Evolutionary conservation across 2,888 invertebrate genomes (phyloP), one percentile per base, ranked within the genome.

Genomic region (Rotaria socialis): DNA sequence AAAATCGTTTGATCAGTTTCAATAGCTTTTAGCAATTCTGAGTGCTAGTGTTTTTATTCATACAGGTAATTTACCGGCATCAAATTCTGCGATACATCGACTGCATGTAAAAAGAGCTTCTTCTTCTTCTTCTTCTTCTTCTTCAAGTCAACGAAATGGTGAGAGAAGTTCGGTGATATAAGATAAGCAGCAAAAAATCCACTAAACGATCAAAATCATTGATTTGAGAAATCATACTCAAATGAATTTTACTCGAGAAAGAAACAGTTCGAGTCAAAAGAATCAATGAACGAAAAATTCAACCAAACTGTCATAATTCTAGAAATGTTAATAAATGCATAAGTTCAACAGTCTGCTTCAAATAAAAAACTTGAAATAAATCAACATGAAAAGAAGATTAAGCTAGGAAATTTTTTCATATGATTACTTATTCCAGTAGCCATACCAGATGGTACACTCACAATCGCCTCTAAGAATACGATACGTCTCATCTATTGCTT

Each of bases 121-220:
- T 87, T 91, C 35, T 35, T 35, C 91, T 87, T 91, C 91, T n/a
- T n/a, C 91, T 87, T 91, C 91, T 87, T 91, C 35, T 35, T 35
- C 91, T 87, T 91, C 91, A 80, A 91, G 0, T 90, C 91, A 8
- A 91, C 91, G 88, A 91, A 90, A 50, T 91, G 88, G 87, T 90
- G 91, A 87, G 90, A 91, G 85, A 89, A 90, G 84, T 88, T 88
- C 0, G 90, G 90, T 27, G 89, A 89, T 41, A 90, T 27, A 35
- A 90, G 87, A 87, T 91, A 91, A 5, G 89, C 88, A 7, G 90
- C 6, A 86, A 89, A 89, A 87, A 90, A 91, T 87, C 89, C 86
- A 14, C 89, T 89, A 19, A 55, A 55, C 6, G 22, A 55, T 19
- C 3, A 22, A 55, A 55, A 35, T 35, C 4, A 19, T 55, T 19